These are phyloP conservation scores for Hoplostethus mediterraneus DNA, from an alignment of 2,797 vertebrate species.

Conservation along the genomic window DNA sequence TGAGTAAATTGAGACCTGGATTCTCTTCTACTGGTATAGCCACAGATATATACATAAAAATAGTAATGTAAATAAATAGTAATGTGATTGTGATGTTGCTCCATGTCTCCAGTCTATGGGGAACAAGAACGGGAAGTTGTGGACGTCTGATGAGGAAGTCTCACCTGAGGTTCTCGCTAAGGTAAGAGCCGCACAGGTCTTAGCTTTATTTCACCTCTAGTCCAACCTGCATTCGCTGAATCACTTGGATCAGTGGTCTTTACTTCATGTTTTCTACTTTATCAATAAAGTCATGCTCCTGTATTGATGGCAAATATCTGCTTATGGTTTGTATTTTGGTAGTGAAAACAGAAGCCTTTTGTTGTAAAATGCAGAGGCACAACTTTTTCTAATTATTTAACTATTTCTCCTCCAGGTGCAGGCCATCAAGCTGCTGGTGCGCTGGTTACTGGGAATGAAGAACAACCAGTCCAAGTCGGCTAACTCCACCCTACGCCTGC, in stretches of 20 bases:
- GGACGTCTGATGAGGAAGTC: conserved; percentile 97
- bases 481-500: conserved; percentile 96
- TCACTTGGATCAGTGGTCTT: neutral
- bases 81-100: conserved; percentile 10
- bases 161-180: conserved; percentile 96
- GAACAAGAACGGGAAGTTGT: conserved; percentile 98
- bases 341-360: neutral
- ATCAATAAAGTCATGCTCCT: neutral
- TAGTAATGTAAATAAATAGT: neutral
- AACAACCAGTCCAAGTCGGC: conserved; percentile 99
- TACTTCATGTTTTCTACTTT: neutral
- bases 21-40: neutral
- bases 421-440: conserved; percentile 97
- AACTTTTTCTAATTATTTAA: neutral
- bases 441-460: conserved; percentile 99
- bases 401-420: conserved; percentile 87
- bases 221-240: neutral
- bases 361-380: neutral
- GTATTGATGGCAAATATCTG: neutral
- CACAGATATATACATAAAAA: neutral
- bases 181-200: conserved; percentile 56
- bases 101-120: conserved; percentile 89
- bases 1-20: too few relatives aligned
- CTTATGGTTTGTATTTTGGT: neutral
- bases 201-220: neutral